These are phyloP conservation scores for Carterocephalus palaemon DNA, from an alignment of 2,888 invertebrate genomes.

Conservation along the genomic window DNA sequence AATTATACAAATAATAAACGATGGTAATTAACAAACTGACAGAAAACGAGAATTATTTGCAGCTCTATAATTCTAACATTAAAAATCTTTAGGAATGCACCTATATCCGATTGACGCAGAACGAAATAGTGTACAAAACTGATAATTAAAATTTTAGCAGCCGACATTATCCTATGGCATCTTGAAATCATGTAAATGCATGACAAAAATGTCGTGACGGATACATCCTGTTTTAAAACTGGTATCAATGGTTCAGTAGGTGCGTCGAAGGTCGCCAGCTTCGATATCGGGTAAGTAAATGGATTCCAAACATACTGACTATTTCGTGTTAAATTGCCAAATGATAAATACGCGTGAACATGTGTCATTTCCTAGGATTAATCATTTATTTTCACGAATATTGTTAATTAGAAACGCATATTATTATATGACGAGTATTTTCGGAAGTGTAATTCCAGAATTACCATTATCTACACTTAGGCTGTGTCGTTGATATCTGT, in stretches of 20 bases:
- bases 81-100: no score
- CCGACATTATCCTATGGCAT: constrained; percentile 29
- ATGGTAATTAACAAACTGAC: no score
- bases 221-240: constrained; percentile 58
- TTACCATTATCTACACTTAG: no score
- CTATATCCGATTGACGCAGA: no score
- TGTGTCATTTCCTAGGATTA: background rate
- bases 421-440: no score
- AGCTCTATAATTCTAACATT: no score
- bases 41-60: no score
- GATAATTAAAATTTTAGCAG: background rate
- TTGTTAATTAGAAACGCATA: no score
- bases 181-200: constrained; percentile 43
- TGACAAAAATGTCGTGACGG: constrained; percentile 55
- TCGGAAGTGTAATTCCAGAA: no score
- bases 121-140: background rate
- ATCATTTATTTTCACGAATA: no score
- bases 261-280: constrained; percentile 62
- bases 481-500: no score
- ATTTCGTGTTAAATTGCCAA: constrained; percentile 13
- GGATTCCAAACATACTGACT: constrained; percentile 33
- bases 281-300: constrained; percentile 40
- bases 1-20: no score
- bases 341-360: background rate
- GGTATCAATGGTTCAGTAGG: constrained; percentile 54